phyloP scores from a whole-genome alignment of 2,888 invertebrate species.

The Mactromeris polynyma region DNA sequence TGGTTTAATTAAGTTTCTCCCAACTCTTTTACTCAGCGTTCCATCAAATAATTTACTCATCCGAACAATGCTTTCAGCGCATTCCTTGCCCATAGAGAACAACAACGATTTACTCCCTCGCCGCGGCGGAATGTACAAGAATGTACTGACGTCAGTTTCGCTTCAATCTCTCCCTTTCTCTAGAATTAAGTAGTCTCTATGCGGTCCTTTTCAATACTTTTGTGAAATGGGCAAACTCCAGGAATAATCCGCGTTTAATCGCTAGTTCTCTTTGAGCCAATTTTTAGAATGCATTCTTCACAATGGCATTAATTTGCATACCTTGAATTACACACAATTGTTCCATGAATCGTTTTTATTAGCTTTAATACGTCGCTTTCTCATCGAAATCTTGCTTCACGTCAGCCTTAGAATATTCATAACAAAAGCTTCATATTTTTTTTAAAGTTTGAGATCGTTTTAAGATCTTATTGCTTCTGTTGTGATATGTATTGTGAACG shows the following conservation, averaged over 20 bases:
- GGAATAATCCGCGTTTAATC: background rate
- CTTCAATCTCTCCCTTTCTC: background rate
- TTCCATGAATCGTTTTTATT: background rate
- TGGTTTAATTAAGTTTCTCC: background rate
- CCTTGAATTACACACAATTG: background rate
- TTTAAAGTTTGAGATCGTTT: too few relatives aligned
- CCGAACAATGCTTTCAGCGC: slow-evolving; percentile 29
- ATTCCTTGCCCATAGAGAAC: background rate
- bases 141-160: background rate
- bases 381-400: too few relatives aligned
- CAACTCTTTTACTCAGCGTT: background rate
- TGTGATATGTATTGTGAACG: too few relatives aligned
- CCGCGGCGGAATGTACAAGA: background rate
- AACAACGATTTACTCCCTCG: background rate
- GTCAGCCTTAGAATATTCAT: too few relatives aligned
- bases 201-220: background rate
- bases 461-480: too few relatives aligned
- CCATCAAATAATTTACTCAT: slow-evolving; percentile 6
- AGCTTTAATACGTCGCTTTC: too few relatives aligned
- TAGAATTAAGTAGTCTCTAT: background rate
- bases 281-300: background rate
- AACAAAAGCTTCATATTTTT: too few relatives aligned
- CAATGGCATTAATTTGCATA: background rate
- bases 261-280: background rate
- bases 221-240: background rate